These are phyloP conservation scores for Engraulis encrasicolus DNA, from an alignment of 2,113 vertebrate genomes.

Conservation along the genomic window DNA sequence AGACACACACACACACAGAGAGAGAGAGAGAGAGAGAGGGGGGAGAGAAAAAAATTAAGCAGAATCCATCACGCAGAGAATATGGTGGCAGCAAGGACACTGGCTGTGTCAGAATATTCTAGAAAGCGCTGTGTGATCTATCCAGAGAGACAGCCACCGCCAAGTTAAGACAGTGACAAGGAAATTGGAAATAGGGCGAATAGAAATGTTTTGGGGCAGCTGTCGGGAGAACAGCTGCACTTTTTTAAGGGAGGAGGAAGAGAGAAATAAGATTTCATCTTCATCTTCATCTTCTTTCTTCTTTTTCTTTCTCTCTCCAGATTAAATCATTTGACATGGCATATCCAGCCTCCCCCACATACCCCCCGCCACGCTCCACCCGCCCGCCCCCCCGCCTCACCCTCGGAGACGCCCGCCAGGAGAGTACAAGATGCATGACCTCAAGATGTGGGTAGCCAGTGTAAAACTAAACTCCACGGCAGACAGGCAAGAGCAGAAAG, in stretches of 20 bases:
- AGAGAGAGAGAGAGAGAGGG: constrained; percentile 34
- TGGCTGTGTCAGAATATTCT: constrained; percentile 54
- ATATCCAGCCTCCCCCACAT: constrained; percentile 54
- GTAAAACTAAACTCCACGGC: constrained; percentile 7
- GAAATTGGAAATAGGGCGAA: constrained; percentile 61
- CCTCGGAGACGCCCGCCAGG: constrained; percentile 40
- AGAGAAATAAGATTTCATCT: constrained; percentile 57
- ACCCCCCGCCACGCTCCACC: too few species aligned
- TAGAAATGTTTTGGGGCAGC: constrained; percentile 57
- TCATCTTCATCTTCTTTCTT: constrained; percentile 6
- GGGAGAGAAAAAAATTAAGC: constrained; percentile 16
- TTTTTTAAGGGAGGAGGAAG: constrained; percentile 21
- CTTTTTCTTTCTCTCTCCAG: constrained; percentile 26
- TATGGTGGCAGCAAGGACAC: constrained; percentile 52
- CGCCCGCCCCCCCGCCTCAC: background rate
- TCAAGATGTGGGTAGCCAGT: constrained; percentile 26
- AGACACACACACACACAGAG: too few species aligned
- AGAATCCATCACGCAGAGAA: constrained; percentile 55
- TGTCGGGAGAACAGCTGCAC: constrained; percentile 49
- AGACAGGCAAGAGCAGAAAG: constrained; percentile 50
- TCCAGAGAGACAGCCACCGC: constrained; percentile 46
- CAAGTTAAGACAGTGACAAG: constrained; percentile 50
- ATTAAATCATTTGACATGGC: constrained; percentile 67
- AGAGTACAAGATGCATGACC: constrained; percentile 43
- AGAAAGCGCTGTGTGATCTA: constrained; percentile 51